Conservation (phyloP, 2,113 vertebrate species). For the Ameiurus melas region DNA sequence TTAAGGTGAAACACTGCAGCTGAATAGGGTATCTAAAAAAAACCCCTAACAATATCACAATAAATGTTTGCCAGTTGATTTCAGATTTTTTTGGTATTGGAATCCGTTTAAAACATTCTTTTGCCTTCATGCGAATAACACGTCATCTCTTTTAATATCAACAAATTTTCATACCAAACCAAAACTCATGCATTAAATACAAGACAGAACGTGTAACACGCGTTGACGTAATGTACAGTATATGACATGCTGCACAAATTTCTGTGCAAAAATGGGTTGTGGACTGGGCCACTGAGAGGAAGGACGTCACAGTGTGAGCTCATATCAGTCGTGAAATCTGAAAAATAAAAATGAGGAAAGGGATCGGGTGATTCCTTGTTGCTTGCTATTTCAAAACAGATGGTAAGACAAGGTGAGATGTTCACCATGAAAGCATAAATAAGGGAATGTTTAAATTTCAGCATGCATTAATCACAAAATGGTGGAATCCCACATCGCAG, state of each 20-base stretch:
- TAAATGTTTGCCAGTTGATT: too few relatives aligned
- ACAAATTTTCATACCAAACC: neutral
- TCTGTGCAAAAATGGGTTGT: neutral
- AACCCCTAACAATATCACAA: too few relatives aligned
- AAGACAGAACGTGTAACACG: neutral
- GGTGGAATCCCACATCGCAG: neutral
- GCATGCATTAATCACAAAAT: neutral
- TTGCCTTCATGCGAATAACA: neutral
- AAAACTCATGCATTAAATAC: neutral
- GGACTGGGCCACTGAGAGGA: neutral
- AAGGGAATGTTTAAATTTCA: neutral
- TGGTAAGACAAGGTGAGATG: constrained; percentile 11
- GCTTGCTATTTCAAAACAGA: constrained; percentile 3
- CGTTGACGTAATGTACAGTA: neutral
- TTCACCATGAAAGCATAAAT: neutral
- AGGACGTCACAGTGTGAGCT: neutral
- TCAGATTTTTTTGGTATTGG: too few relatives aligned
- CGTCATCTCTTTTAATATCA: neutral
- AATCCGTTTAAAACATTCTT: neutral
- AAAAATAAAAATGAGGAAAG: neutral
- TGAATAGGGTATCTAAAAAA: neutral
- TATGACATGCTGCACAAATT: neutral
- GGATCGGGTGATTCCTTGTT: neutral
- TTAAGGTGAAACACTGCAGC: neutral
- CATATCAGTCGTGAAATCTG: neutral